Evolutionary conservation across 2,888 invertebrate species (phyloP).

Genomic region (Idaea biselata): DNA sequence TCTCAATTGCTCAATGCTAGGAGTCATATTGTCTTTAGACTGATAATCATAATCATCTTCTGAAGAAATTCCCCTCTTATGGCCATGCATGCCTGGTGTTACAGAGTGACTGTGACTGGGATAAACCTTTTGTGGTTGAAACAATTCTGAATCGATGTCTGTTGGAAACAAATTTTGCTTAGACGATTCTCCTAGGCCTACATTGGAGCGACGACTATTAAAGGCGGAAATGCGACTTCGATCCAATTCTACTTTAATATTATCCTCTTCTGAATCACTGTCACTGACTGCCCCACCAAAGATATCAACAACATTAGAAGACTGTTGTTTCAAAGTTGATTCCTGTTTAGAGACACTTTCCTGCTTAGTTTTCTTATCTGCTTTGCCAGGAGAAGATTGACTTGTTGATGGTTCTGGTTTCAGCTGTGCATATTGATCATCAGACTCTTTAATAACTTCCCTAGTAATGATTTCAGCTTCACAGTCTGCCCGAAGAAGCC

Average conservation of each 20-base stretch:
- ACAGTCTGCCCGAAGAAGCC: constrained; percentile 93
- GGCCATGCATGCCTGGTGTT: constrained; percentile 40
- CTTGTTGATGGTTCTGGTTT: constrained; percentile 11
- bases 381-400: constrained; percentile 11
- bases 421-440: constrained; percentile 78
- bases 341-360: constrained; percentile 15
- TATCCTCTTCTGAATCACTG: constrained; percentile 90
- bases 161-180: constrained; percentile 46
- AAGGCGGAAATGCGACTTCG: constrained; percentile 88
- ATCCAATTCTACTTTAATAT: constrained; percentile 88
- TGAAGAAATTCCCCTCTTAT: constrained; percentile 46
- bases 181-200: constrained; percentile 42
- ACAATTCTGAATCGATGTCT: constrained; percentile 67
- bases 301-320: constrained; percentile 83
- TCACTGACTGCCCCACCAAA: constrained; percentile 97
- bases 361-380: constrained; percentile 20
- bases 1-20: constrained; percentile 86
- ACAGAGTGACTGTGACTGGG: constrained; percentile 40
- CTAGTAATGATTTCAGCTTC: constrained; percentile 94
- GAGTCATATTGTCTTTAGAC: constrained; percentile 70
- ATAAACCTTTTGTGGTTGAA: constrained; percentile 44
- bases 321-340: constrained; percentile 33
- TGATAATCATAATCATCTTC: constrained; percentile 61
- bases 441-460: constrained; percentile 94
- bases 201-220: constrained; percentile 87